Base-by-base conservation (phyloP, 1,140 invertebrate species). In the Eupristina koningsbergeri region DNA sequence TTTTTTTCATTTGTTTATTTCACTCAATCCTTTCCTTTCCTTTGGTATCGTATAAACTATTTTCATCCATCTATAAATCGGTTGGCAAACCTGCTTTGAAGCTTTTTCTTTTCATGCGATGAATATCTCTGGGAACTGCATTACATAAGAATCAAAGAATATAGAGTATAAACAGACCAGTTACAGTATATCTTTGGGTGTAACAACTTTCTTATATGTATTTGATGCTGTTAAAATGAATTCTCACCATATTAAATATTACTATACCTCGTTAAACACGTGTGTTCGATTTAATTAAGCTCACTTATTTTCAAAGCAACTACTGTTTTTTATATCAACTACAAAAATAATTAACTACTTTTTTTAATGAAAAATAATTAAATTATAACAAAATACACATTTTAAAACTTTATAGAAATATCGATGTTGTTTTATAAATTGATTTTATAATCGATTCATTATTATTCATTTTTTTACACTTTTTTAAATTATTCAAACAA, bases 31-130 rank as follows among this genome's bases (percentile, higher is more conserved):
- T 34, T 47, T 19, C 45, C 45, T 1, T 50, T 22, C 29, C 3
- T 50, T 47, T 31, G 31, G 1, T 13, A 6, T 41, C 64, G 64
- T 75, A 58, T 26, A 47, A 17, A 61, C n/a, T 17, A 31, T 75
- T n/a, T 82, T 41, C 29, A 82, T 82, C 73, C n/a, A n/a, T n/a
- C n/a, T n/a, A n/a, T n/a, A n/a, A 64, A 58, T 41, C 45, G 61
- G 71, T 39, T 8, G 22, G 31, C 53, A 74, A 58, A n/a, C 31
- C 50, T 73, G 29, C 41, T 76, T 75, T 50, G 36, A 36, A 58
- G 41, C 31, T 76, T 74, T 36, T 73, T 19, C 39, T 74, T 74
- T 45, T 31, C 39, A 9, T 47, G n/a, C 29, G 31, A 26, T 8
- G 26, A 63, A 71, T 41, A 45, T 41, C 53, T 53, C 47, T 76